Conservation (phyloP, 1,140 invertebrate genomes). For the Drosophila tropicalis region DNA sequence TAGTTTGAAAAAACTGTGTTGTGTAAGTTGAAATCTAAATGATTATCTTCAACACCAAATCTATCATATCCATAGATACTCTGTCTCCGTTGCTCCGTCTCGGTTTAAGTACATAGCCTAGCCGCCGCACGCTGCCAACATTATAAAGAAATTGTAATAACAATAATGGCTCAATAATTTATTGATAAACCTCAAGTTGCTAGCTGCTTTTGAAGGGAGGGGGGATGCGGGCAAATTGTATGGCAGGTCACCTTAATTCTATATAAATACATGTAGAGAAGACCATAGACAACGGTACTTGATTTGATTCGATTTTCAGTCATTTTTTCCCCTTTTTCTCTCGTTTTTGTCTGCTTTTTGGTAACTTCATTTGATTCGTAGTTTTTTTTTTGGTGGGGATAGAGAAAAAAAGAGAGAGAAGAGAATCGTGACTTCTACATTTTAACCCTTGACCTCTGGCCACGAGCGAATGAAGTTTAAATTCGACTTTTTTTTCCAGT, state of each 20-base stretch:
- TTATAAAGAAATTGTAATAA: constrained; percentile 82
- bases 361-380: constrained; percentile 76
- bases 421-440: constrained; percentile 83
- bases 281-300: constrained; percentile 72
- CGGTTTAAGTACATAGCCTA: constrained; percentile 50
- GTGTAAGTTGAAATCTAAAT: background rate
- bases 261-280: constrained; percentile 49
- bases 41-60: background rate
- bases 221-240: constrained; percentile 30
- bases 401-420: constrained; percentile 56
- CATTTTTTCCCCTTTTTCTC: background rate
- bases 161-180: constrained; percentile 82
- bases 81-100: background rate
- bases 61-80: constrained; percentile 6
- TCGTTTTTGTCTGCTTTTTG: constrained; percentile 53
- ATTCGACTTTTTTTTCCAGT: constrained; percentile 3
- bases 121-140: constrained; percentile 74
- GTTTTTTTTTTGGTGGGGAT: constrained; percentile 18
- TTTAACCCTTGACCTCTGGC: constrained; percentile 80
- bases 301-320: constrained; percentile 56
- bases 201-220: constrained; percentile 22
- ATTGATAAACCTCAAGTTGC: constrained; percentile 72
- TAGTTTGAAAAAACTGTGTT: too few relatives aligned
- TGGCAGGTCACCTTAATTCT: constrained; percentile 69
- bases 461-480: constrained; percentile 77